These are phyloP conservation scores for Lasioglossum figueresi DNA, from an alignment of 2,888 invertebrate genomes.

Conservation along the genomic window DNA sequence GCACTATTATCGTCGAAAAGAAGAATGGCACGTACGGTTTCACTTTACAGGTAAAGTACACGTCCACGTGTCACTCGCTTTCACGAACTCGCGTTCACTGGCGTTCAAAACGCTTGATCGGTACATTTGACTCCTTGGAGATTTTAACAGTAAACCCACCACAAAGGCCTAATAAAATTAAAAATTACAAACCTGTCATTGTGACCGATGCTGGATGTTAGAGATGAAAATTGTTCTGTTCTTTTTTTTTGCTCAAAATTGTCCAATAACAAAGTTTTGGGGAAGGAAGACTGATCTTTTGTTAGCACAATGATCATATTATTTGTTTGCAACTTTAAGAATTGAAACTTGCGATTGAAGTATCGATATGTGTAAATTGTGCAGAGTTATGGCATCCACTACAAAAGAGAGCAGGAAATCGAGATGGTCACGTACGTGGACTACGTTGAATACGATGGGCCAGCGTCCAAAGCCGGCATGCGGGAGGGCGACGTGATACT, in stretches of 20 bases:
- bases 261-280: neutral
- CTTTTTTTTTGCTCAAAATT: no score
- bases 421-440: constrained; percentile 99
- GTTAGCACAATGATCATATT: neutral
- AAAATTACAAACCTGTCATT: no score
- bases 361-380: constrained; percentile 5
- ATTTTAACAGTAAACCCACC: neutral
- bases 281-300: neutral
- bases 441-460: constrained; percentile 96
- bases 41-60: constrained; percentile 89
- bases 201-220: no score
- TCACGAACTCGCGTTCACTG: neutral
- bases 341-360: neutral
- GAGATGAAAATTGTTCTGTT: no score
- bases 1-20: constrained; percentile 96
- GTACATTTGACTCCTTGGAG: neutral
- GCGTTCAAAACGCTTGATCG: neutral
- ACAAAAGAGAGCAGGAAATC: constrained; percentile 96
- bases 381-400: constrained; percentile 98
- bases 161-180: no score
- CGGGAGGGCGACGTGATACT: constrained; percentile 98
- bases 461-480: constrained; percentile 97
- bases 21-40: constrained; percentile 96
- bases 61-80: constrained; percentile 6
- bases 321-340: neutral